phyloP scores from a whole-genome alignment of 2,888 invertebrate species.

The Euclidia mi region DNA sequence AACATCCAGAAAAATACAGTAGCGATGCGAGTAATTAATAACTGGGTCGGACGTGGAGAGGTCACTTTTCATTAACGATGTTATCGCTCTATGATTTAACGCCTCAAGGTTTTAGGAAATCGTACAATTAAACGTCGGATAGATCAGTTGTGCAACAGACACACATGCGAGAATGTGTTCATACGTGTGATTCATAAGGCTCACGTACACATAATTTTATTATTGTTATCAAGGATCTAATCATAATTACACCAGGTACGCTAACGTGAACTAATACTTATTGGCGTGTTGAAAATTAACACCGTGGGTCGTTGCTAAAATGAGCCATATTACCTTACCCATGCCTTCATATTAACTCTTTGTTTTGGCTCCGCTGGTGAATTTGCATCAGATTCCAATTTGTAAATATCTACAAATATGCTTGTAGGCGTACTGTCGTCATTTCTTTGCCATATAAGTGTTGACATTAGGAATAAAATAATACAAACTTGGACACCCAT shows the following conservation, averaged over 20 bases:
- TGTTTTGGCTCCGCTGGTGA: conserved; percentile 4
- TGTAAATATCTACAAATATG: conserved; percentile 6
- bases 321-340: conserved; percentile 8
- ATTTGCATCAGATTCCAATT: conserved; percentile 1
- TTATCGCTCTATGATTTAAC: conserved; percentile 79
- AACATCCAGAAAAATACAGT: conserved; percentile 30
- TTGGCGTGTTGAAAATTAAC: conserved; percentile 51
- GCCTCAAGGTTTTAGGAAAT: conserved; percentile 80
- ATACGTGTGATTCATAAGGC: conserved; percentile 26
- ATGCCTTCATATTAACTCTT: conserved; percentile 1
- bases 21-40: conserved; percentile 66
- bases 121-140: conserved; percentile 45
- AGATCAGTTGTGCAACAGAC: conserved; percentile 51
- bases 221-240: conserved; percentile 56
- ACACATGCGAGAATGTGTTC: conserved; percentile 14
- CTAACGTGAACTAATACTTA: conserved; percentile 52
- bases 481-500: neutral
- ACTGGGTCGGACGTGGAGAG: conserved; percentile 84
- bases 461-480: conserved; percentile 8
- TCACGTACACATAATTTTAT: conserved; percentile 46
- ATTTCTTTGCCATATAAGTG: conserved; percentile 2
- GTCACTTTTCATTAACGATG: conserved; percentile 83
- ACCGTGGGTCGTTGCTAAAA: conserved; percentile 26
- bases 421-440: conserved; percentile 6
- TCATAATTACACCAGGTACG: conserved; percentile 54